Evolutionary conservation across 1,140 invertebrate species (phyloP).

Genomic region (Eumaeus atala): DNA sequence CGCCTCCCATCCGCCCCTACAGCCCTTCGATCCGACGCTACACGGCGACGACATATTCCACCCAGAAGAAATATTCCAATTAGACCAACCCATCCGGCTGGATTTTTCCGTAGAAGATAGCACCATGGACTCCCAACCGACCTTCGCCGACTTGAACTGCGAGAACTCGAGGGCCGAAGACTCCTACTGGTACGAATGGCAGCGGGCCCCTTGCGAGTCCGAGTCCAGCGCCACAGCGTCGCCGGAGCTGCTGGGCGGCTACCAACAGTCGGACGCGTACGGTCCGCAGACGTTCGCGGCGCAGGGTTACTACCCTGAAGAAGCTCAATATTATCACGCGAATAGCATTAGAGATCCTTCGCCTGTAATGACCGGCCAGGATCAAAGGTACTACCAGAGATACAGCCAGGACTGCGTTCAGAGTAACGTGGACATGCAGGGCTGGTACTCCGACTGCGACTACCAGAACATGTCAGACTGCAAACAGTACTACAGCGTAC

Average conservation of each 20-base stretch:
- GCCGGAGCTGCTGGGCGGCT: conserved; percentile 58
- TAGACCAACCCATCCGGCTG: conserved; percentile 82
- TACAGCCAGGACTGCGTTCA: conserved; percentile 48
- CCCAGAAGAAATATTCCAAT: conserved; percentile 84
- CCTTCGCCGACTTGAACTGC: conserved; percentile 81
- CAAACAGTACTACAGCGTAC: conserved; percentile 52
- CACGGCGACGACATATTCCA: conserved; percentile 82
- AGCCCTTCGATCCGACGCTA: conserved; percentile 54
- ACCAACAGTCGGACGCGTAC: conserved; percentile 52
- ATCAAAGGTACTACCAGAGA: conserved; percentile 54
- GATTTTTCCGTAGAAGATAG: conserved; percentile 73
- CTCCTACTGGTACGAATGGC: conserved; percentile 65
- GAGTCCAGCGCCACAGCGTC: conserved; percentile 75
- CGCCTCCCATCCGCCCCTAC: conserved; percentile 31
- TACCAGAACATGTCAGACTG: conserved; percentile 38
- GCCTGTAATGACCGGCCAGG: conserved; percentile 44
- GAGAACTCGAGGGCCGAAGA: conserved; percentile 77
- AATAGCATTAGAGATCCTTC: conserved; percentile 45
- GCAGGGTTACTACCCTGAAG: conserved; percentile 55
- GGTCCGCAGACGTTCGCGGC: conserved; percentile 48
- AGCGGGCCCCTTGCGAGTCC: conserved; percentile 53
- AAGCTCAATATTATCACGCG: conserved; percentile 51
- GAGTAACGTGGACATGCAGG: conserved; percentile 44
- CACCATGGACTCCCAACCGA: conserved; percentile 78
- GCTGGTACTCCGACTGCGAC: conserved; percentile 53